phyloP scores from a whole-genome alignment of 2,113 vertebrate species.

The Columbina picui region DNA sequence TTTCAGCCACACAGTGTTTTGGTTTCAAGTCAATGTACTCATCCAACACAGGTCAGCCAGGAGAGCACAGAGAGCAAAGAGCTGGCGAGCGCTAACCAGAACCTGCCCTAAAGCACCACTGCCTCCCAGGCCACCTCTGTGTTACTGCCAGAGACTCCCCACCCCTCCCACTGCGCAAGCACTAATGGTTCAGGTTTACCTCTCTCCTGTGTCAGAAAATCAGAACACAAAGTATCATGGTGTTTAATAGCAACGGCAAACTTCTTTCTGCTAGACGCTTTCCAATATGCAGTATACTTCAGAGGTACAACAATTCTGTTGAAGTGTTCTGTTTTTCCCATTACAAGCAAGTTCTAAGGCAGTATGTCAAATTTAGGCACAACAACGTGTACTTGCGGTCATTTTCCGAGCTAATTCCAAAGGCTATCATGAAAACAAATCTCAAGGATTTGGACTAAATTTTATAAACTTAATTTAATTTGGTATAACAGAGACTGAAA shows the following conservation, averaged over 20 bases:
- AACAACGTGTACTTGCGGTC: neutral
- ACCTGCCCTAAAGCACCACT: neutral
- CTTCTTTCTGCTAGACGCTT: neutral
- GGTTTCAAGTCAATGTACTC: neutral
- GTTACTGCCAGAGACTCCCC: neutral
- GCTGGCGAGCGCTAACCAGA: neutral
- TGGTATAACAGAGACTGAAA: neutral
- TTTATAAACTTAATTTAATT: neutral
- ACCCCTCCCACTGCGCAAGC: neutral
- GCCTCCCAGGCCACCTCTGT: neutral
- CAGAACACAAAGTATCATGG: accelerated
- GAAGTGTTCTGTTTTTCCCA: neutral
- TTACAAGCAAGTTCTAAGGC: neutral
- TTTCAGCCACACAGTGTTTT: neutral
- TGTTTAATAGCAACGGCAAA: neutral
- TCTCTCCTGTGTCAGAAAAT: accelerated
- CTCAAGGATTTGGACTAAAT: neutral
- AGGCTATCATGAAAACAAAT: neutral
- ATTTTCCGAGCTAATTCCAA: neutral
- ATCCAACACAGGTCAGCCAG: neutral
- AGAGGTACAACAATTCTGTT: neutral
- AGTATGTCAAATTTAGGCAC: neutral
- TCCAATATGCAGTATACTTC: neutral
- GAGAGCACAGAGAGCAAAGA: neutral
- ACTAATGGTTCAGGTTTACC: neutral